Evolutionary conservation across 64 coral and sea anemone genomes (phyloP).

Genomic region (Actinia equina): DNA sequence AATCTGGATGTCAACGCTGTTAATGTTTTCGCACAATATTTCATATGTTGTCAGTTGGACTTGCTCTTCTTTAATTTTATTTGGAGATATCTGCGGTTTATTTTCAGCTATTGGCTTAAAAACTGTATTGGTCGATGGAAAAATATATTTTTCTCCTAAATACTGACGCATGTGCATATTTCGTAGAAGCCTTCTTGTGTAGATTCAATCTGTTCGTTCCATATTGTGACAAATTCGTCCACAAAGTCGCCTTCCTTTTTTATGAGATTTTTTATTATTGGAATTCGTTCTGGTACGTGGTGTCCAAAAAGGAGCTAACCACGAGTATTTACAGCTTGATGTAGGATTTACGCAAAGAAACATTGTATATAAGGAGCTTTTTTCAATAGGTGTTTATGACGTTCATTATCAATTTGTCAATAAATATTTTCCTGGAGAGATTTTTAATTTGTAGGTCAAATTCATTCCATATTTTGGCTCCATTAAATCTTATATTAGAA

Average conservation of each 20-base stretch:
- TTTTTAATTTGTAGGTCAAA: no score
- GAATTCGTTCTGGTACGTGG: constrained; percentile 45
- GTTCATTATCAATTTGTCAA: no score
- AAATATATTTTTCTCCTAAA: constrained; percentile 69
- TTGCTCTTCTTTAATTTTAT: constrained; percentile 37
- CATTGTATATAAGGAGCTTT: no score
- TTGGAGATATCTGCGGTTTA: constrained; percentile 32
- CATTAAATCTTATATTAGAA: no score
- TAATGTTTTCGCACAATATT: constrained; percentile 49
- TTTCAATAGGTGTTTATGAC: no score
- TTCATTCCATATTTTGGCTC: no score
- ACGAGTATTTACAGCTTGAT: constrained; percentile 44
- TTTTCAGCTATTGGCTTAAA: constrained; percentile 51
- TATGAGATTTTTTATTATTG: constrained; percentile 49
- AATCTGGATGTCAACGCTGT: constrained; percentile 42
- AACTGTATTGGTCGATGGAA: constrained; percentile 34
- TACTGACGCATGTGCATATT: constrained; percentile 65
- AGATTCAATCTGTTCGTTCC: constrained; percentile 58
- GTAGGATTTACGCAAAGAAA: no score
- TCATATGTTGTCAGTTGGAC: constrained; percentile 31
- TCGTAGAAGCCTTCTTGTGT: constrained; percentile 54
- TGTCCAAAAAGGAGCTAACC: constrained; percentile 67
- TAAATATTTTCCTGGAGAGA: no score
- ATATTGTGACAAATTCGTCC: constrained; percentile 68
- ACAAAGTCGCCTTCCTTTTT: constrained; percentile 68